These are phyloP conservation scores for Ceratitis capitata DNA, from an alignment of 1,140 invertebrate genomes.

Conservation along the genomic window DNA sequence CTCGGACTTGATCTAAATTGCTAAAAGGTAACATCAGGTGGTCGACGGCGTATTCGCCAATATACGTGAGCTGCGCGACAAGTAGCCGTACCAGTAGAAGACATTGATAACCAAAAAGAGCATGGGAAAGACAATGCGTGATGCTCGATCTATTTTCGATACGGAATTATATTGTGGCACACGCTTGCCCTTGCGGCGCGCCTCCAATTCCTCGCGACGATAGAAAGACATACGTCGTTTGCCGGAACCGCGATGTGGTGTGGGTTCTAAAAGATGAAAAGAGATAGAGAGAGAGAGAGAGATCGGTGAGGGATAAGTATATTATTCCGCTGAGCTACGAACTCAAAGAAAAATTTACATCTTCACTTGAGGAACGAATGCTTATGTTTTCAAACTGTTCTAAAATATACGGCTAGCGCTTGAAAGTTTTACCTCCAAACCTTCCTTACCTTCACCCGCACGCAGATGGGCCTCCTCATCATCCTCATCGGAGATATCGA, in stretches of 20 bases:
- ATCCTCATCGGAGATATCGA: constrained; percentile 52
- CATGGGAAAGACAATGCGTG: constrained; percentile 79
- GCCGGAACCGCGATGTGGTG: constrained; percentile 50
- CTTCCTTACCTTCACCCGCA: constrained; percentile 40
- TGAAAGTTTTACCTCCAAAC: too few species aligned
- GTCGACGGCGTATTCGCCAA: constrained; percentile 56
- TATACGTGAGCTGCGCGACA: constrained; percentile 72
- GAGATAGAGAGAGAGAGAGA: too few species aligned
- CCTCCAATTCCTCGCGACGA: constrained; percentile 61
- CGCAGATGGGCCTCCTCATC: constrained; percentile 58
- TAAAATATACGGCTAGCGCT: too few species aligned
- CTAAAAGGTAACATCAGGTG: constrained; percentile 66
- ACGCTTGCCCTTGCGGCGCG: constrained; percentile 67
- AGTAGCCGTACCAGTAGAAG: constrained; percentile 82
- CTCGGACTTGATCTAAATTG: constrained; percentile 64
- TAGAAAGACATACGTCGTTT: constrained; percentile 60
- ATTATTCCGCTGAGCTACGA: too few species aligned
- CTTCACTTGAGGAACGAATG: too few species aligned
- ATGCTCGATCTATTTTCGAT: constrained; percentile 81
- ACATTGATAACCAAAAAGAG: constrained; percentile 81
- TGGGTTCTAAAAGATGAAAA: constrained; percentile 42
- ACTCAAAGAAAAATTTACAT: too few species aligned
- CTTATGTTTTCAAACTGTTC: too few species aligned
- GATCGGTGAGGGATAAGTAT: too few species aligned
- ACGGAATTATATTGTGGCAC: constrained; percentile 79